Conservation (phyloP, 35 echinoderm and acorn worm species). For the Lytechinus variegatus region DNA sequence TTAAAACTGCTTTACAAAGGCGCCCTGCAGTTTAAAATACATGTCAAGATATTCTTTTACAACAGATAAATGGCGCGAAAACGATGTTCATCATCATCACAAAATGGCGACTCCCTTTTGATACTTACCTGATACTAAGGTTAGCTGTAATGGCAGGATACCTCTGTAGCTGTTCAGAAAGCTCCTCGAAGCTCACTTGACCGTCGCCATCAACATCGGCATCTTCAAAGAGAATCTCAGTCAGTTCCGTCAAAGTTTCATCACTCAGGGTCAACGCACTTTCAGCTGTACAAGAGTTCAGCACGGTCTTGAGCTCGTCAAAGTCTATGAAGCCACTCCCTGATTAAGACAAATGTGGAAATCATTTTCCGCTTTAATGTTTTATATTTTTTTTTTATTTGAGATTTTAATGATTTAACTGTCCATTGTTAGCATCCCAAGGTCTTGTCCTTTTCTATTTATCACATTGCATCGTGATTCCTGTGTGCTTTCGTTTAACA, state of each 20-base stretch:
- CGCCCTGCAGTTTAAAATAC: no score
- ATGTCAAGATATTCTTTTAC: no score
- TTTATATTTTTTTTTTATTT: background rate
- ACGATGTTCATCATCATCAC: background rate
- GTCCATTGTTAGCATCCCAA: no score
- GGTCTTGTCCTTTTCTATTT: no score
- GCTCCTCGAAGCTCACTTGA: constrained; percentile 80
- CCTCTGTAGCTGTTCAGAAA: constrained; percentile 69
- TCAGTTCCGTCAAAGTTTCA: constrained; percentile 75
- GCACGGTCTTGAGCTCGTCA: constrained; percentile 80
- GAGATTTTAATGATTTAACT: background rate
- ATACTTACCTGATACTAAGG: constrained; percentile 76
- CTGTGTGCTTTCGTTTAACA: no score
- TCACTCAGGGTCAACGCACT: constrained; percentile 83
- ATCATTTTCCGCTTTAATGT: no score
- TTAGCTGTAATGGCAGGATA: constrained; percentile 85
- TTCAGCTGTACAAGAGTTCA: constrained; percentile 81
- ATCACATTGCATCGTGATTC: no score
- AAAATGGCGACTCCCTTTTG: background rate
- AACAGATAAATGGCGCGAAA: no score
- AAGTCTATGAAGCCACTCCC: constrained; percentile 91
- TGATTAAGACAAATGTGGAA: constrained; percentile 22
- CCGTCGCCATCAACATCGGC: constrained; percentile 71
- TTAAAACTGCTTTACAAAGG: no score
- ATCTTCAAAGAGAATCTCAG: constrained; percentile 86